Conservation (phyloP, 2,888 invertebrate species). For the Tortricodes alternella region DNA sequence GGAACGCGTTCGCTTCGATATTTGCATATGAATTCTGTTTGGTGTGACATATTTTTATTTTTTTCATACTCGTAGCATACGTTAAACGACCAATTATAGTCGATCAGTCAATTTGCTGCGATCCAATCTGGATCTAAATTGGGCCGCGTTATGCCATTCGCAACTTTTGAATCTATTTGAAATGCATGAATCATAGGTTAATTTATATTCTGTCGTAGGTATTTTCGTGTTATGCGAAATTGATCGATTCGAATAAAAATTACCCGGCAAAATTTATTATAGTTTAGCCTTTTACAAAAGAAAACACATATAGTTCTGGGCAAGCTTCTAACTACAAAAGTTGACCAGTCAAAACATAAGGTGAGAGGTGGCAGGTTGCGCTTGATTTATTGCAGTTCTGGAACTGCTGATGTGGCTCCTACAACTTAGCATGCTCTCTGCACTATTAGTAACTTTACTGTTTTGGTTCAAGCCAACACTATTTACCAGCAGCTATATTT, state of each 20-base stretch:
- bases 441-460: background rate
- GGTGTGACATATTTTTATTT: conserved; percentile 59
- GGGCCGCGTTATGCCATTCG: conserved; percentile 16
- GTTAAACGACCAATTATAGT: conserved; percentile 49
- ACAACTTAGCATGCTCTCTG: background rate
- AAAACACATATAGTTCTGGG: background rate
- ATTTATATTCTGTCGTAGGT: background rate
- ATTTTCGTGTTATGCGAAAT: too few relatives aligned
- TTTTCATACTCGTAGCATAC: conserved; percentile 45
- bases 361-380: conserved; percentile 6
- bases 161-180: conserved; percentile 20
- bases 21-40: conserved; percentile 74
- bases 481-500: background rate
- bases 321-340: conserved; percentile 7
- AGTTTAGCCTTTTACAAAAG: background rate
- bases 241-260: too few relatives aligned
- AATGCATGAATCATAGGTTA: background rate
- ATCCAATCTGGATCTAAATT: conserved; percentile 30
- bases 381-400: conserved; percentile 20
- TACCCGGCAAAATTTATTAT: too few relatives aligned
- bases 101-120: conserved; percentile 45
- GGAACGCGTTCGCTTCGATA: conserved; percentile 51
- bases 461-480: background rate
- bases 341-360: conserved; percentile 18
- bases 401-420: conserved; percentile 14